phyloP scores from a whole-genome alignment of 2,113 vertebrate species.

The Argyrosomus japonicus region DNA sequence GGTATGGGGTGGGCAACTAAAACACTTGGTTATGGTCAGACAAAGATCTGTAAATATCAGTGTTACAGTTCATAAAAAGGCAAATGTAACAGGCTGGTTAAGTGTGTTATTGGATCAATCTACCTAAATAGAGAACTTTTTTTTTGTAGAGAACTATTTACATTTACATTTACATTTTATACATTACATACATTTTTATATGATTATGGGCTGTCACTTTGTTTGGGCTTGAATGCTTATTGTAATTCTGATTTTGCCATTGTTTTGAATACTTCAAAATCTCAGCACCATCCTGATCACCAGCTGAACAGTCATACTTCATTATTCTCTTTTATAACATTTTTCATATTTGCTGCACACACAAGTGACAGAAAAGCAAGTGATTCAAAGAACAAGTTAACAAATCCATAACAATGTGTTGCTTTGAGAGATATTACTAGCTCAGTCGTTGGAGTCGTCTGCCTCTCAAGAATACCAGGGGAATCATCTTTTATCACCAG shows the following conservation, averaged over 20 bases:
- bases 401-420: background rate
- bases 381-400: background rate
- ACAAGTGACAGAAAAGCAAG: background rate
- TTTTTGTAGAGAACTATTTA: background rate
- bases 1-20: background rate
- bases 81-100: too few relatives aligned
- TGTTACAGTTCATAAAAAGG: too few relatives aligned
- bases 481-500: slow-evolving; percentile 19
- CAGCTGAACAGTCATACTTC: background rate
- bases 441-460: background rate
- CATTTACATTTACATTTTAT: background rate
- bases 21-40: background rate
- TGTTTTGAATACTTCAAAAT: background rate
- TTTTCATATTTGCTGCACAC: background rate
- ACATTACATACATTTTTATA: background rate
- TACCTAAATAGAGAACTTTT: background rate
- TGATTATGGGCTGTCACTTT: background rate
- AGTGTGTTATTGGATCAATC: background rate
- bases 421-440: slow-evolving; percentile 1
- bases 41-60: too few relatives aligned
- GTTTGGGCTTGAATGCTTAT: background rate
- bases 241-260: background rate
- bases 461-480: background rate
- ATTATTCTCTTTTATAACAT: background rate
- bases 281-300: background rate